These are phyloP conservation scores for Siderastrea radians DNA, from an alignment of 92 coral and sea anemone species.

Conservation along the genomic window DNA sequence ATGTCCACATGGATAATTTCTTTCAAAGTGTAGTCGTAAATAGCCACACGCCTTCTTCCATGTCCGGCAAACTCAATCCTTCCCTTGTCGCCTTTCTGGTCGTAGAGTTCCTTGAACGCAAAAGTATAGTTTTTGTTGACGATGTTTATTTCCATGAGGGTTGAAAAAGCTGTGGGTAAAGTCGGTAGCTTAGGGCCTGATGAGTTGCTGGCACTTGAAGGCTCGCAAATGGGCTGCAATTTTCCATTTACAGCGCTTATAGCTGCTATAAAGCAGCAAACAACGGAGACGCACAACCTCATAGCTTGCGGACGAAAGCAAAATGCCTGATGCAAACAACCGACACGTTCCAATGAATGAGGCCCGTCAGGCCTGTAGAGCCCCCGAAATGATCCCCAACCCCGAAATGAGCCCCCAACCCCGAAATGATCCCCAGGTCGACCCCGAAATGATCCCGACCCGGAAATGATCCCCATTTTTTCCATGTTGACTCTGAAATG, in stretches of 20 bases:
- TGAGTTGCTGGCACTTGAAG: slow-evolving; percentile 19
- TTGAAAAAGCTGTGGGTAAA: slow-evolving; percentile 73
- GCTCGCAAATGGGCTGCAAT: slow-evolving; percentile 61
- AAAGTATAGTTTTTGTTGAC: slow-evolving; percentile 70
- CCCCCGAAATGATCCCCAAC: too few species aligned
- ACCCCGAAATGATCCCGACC: too few species aligned
- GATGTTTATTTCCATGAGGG: slow-evolving; percentile 65
- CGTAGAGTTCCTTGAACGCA: slow-evolving; percentile 62
- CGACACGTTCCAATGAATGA: too few species aligned
- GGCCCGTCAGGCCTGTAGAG: too few species aligned
- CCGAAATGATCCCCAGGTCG: too few species aligned
- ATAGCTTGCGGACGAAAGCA: not conserved
- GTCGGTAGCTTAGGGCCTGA: slow-evolving; percentile 71
- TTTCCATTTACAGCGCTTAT: slow-evolving; percentile 34
- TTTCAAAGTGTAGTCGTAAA: slow-evolving; percentile 77
- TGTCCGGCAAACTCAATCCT: slow-evolving; percentile 20
- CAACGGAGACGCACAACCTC: not conserved
- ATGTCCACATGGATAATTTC: slow-evolving; percentile 61
- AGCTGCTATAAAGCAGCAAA: slow-evolving; percentile 7
- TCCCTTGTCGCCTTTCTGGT: slow-evolving; percentile 64
- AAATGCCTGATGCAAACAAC: too few species aligned
- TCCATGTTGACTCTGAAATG: too few species aligned
- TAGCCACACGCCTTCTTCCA: slow-evolving; percentile 46
- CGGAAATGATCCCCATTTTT: too few species aligned
- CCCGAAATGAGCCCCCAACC: too few species aligned